Percentiles rank a stretch among this genome's conserved stretches.
Evolutionary conservation across 2,888 invertebrate species (phyloP).

Genomic region (Spodoptera littoralis): DNA sequence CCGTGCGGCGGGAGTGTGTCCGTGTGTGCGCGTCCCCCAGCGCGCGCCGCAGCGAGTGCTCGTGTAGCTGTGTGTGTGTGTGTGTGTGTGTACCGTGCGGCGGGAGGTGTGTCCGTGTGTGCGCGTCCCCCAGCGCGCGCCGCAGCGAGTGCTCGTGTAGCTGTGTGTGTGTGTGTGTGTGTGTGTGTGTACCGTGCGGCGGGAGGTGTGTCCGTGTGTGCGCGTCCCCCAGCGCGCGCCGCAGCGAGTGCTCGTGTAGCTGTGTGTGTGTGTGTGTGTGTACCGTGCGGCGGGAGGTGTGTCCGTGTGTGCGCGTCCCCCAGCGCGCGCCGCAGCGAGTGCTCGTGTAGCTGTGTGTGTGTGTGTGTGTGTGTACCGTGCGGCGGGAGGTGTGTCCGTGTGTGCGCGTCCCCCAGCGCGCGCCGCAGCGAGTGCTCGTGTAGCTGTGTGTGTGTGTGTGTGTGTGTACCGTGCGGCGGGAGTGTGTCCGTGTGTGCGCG

Average conservation of each 20-base stretch:
- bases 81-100: constrained; percentile 62
- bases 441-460: constrained; percentile 72
- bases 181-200: constrained; percentile 60
- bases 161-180: constrained; percentile 63
- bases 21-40: constrained; percentile 91
- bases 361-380: constrained; percentile 50
- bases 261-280: constrained; percentile 72
- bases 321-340: constrained; percentile 92
- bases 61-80: constrained; percentile 76
- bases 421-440: constrained; percentile 94
- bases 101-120: constrained; percentile 78
- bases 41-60: constrained; percentile 92
- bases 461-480: constrained; percentile 62
- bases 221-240: constrained; percentile 91
- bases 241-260: too few species aligned
- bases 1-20: constrained; percentile 61
- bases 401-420: constrained; percentile 92
- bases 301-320: constrained; percentile 90
- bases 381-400: constrained; percentile 66
- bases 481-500: constrained; percentile 86
- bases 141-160: constrained; percentile 93
- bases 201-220: constrained; percentile 82
- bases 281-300: constrained; percentile 62
- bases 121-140: constrained; percentile 91
- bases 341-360: constrained; percentile 90